phyloP scores from a whole-genome alignment of 2,113 vertebrate species.

The Pionites leucogaster region DNA sequence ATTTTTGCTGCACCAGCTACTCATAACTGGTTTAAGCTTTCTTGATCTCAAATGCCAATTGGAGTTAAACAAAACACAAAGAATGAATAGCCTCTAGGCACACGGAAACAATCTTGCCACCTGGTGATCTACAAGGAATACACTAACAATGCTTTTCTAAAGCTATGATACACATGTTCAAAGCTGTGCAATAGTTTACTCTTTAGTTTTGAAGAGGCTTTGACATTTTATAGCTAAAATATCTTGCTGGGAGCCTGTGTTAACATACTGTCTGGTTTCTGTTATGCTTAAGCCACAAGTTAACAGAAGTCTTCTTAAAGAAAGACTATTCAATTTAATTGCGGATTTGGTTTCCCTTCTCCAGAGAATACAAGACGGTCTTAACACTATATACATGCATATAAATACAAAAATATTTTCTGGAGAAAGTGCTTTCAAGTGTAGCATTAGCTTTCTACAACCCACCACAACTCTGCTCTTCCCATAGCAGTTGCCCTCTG shows the following conservation, averaged over 20 bases:
- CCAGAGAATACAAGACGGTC: not conserved
- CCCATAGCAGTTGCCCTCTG: not conserved
- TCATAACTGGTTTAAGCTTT: slow-evolving; percentile 65
- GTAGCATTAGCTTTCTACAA: not conserved
- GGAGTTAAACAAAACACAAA: slow-evolving; percentile 38
- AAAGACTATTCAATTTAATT: slow-evolving; percentile 3
- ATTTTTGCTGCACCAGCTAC: slow-evolving; percentile 57
- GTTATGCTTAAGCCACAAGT: not conserved
- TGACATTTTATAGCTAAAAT: not conserved
- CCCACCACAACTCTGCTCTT: not conserved
- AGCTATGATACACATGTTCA: not conserved
- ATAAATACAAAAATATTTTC: not conserved
- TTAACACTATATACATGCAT: not conserved
- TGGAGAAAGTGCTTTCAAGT: not conserved
- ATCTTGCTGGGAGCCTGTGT: not conserved
- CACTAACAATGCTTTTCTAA: not conserved
- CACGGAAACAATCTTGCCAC: not conserved
- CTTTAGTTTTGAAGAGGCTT: not conserved
- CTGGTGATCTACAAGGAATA: not conserved
- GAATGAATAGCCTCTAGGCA: not conserved
- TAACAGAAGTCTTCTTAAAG: slow-evolving; percentile 6
- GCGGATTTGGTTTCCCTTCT: not conserved
- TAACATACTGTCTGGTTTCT: not conserved
- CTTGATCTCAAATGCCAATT: slow-evolving; percentile 37
- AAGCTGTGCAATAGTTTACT: not conserved